Evolutionary conservation across 2,113 vertebrate genomes (phyloP), one percentile per base, ranked within the genome.

Genomic region (Zosterops japonicus): DNA sequence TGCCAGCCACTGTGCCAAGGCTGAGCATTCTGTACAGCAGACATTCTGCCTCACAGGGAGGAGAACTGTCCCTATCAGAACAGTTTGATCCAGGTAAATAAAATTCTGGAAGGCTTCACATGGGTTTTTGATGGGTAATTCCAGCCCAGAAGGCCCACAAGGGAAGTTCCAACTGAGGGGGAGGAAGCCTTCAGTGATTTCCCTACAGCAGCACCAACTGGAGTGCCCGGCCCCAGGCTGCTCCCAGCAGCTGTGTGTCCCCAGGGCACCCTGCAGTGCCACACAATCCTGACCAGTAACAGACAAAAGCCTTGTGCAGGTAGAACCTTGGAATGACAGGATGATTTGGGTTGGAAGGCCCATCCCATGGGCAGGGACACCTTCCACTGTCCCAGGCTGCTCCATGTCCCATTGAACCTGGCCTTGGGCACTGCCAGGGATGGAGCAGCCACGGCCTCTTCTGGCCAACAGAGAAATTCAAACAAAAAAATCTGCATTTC

Each of bases 201-300:
- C 25, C 4, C 33, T 22, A 3, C 18, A 35, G 39, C 36, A 41
- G 3, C 41, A 6, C 70, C 1, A 10, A 5, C 9, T 1, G 1
- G 5, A 81, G 49, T 5, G 4, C 4, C 31, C 2, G 1, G 35
- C 16, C 64, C 6, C 3, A 1, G 80, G 76, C 71, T 79, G 47
- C 42, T 44, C 22, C 13, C 18, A 49, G 67, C 65, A 65, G 52
- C 36, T 72, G n/a, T 5, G 25, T 11, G 1, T 8, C 11, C 59
- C 39, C 50, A 29, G 46, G 70, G 44, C 41, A 8, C 35, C 24
- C 2, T 19, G 2, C 14, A 31, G 61, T 3, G n/a, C 36, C 50
- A 21, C 25, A 2, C 0, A 9, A 5, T 20, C 72, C 42, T 56
- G 29, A 39, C 11, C 50, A 49, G 5, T 1, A 46, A 39, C 2